phyloP scores from a whole-genome alignment of 1,140 invertebrate genomes.

The Cephus cinctus region DNA sequence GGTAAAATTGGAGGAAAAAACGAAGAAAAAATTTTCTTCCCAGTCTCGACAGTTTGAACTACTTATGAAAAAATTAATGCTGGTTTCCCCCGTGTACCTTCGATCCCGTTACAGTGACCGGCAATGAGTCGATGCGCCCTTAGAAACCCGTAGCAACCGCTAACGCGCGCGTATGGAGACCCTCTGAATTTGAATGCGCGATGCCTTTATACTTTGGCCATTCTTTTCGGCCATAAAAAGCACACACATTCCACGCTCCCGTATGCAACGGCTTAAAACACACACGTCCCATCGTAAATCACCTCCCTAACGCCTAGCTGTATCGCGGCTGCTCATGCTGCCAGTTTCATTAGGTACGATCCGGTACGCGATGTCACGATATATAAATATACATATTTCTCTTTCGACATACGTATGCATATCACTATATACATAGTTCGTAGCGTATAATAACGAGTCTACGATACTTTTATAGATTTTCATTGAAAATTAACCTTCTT shows the following conservation, averaged over 20 bases:
- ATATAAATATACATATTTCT: neutral
- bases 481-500: too few species aligned
- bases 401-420: slow-evolving; percentile 2
- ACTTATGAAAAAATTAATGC: too few species aligned
- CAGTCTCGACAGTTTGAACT: too few species aligned
- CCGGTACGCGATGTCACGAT: neutral
- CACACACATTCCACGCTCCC: slow-evolving; percentile 34
- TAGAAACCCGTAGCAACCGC: slow-evolving; percentile 26
- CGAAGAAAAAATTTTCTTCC: neutral
- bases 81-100: slow-evolving; percentile 29
- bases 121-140: slow-evolving; percentile 29
- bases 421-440: slow-evolving; percentile 2
- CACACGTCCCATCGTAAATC: slow-evolving; percentile 37
- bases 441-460: too few species aligned
- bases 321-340: slow-evolving; percentile 1
- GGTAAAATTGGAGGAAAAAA: neutral
- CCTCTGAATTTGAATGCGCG: slow-evolving; percentile 39
- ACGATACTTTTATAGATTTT: too few species aligned
- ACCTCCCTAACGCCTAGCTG: slow-evolving; percentile 21
- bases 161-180: slow-evolving; percentile 22
- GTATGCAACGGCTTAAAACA: slow-evolving; percentile 35
- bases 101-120: slow-evolving; percentile 32
- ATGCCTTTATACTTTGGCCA: slow-evolving; percentile 40
- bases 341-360: slow-evolving; percentile 19
- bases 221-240: slow-evolving; percentile 42